These are phyloP conservation scores for Hydrozoanthus gracilis DNA, from an alignment of 92 coral and sea anemone species.

Conservation along the genomic window DNA sequence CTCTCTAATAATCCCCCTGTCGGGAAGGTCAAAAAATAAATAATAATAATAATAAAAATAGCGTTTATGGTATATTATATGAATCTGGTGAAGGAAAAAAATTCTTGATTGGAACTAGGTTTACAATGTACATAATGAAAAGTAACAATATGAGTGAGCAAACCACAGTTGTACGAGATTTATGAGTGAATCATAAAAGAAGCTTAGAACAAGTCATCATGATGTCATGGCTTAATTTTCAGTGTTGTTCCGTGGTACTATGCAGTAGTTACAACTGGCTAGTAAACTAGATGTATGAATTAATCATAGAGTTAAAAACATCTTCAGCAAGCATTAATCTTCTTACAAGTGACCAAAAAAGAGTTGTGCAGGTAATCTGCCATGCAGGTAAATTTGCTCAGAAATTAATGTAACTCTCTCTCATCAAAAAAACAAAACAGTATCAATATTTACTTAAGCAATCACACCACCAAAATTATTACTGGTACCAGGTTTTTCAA, in stretches of 20 bases:
- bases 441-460: too few species aligned
- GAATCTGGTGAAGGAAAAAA: background rate
- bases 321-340: background rate
- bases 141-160: background rate
- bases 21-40: too few species aligned
- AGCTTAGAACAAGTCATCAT: background rate
- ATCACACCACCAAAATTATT: too few species aligned
- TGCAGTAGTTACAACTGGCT: background rate
- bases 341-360: background rate
- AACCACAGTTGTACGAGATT: background rate
- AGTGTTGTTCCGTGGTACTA: background rate
- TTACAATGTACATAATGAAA: background rate
- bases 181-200: background rate
- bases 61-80: background rate
- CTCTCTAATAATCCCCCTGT: too few species aligned
- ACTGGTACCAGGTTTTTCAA: too few species aligned
- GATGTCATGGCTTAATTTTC: background rate
- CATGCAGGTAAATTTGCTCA: too few species aligned
- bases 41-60: too few species aligned
- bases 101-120: background rate
- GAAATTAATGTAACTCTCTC: too few species aligned
- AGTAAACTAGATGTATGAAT: background rate
- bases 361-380: too few species aligned
- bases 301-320: background rate
- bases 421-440: too few species aligned